These are phyloP conservation scores for Brachyptera putata DNA, from an alignment of 2,888 invertebrate genomes.

Conservation along the genomic window DNA sequence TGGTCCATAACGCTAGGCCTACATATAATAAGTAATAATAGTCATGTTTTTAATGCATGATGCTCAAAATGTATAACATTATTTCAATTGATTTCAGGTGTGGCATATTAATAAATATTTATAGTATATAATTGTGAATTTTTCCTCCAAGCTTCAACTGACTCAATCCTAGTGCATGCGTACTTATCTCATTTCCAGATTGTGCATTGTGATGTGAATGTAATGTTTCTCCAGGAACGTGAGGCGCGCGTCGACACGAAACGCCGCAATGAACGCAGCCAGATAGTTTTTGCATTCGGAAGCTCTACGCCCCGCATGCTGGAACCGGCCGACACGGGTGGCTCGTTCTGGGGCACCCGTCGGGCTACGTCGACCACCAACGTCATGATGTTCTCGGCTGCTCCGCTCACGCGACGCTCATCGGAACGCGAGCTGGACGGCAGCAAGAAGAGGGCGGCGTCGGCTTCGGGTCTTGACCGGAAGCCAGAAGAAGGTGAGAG, in stretches of 20 bases:
- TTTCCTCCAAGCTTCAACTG: too few relatives aligned
- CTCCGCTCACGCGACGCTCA: slow-evolving; percentile 72
- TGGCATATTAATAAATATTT: too few relatives aligned
- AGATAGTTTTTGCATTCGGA: slow-evolving; percentile 81
- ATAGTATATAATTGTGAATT: too few relatives aligned
- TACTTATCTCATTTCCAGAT: too few relatives aligned
- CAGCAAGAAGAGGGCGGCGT: slow-evolving; percentile 71
- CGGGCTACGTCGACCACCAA: slow-evolving; percentile 88
- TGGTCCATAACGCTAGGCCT: too few relatives aligned
- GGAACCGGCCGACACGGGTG: slow-evolving; percentile 74
- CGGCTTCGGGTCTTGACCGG: slow-evolving; percentile 66
- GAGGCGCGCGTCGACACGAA: slow-evolving; percentile 77
- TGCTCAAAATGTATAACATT: too few relatives aligned
- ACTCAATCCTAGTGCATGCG: too few relatives aligned
- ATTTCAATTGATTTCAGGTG: too few relatives aligned
- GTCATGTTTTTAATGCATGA: too few relatives aligned
- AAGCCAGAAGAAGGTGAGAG: slow-evolving; percentile 49
- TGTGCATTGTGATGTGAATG: too few relatives aligned
- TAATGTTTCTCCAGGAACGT: slow-evolving; percentile 59
- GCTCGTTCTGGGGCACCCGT: slow-evolving; percentile 81
- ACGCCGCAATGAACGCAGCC: slow-evolving; percentile 69
- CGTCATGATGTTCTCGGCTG: slow-evolving; percentile 67
- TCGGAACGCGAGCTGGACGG: slow-evolving; percentile 78
- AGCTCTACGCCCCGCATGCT: slow-evolving; percentile 85
- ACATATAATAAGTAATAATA: too few relatives aligned